A percentile compares a stretch with the other conserved stretches of the same genome.
These are phyloP conservation scores for Megalops cyprinoides DNA, from an alignment of 2,797 vertebrate genomes.

Conservation along the genomic window DNA sequence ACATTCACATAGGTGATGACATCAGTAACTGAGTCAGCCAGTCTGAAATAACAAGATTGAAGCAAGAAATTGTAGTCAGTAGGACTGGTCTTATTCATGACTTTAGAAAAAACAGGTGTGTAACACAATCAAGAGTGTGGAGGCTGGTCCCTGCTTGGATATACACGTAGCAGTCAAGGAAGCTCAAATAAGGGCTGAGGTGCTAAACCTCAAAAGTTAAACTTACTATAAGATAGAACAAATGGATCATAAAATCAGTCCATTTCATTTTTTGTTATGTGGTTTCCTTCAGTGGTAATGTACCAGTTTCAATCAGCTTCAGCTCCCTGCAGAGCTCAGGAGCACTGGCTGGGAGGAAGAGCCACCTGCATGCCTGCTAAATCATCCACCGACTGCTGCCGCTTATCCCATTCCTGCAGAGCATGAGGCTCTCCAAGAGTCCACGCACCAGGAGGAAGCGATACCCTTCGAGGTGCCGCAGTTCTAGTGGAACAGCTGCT, in stretches of 20 bases:
- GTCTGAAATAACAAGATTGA: too few relatives aligned
- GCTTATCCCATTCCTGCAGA: background rate
- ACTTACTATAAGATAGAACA: too few relatives aligned
- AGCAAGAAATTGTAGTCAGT: background rate
- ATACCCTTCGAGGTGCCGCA: background rate
- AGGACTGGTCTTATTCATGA: background rate
- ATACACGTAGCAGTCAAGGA: background rate
- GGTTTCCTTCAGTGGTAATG: too few relatives aligned
- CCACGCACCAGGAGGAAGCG: too few relatives aligned
- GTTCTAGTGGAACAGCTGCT: background rate
- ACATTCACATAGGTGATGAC: too few relatives aligned
- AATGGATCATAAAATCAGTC: too few relatives aligned
- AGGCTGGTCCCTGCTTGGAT: background rate
- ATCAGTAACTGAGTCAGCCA: too few relatives aligned
- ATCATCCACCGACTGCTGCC: background rate
- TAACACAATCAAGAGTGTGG: background rate
- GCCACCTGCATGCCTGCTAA: background rate
- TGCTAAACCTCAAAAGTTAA: too few relatives aligned
- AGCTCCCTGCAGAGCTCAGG: too few relatives aligned
- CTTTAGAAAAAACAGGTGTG: background rate
- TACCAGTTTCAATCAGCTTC: too few relatives aligned
- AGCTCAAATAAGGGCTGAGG: background rate
- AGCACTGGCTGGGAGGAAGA: background rate
- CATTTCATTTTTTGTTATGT: too few relatives aligned
- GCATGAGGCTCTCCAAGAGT: background rate